phyloP scores from a whole-genome alignment of 2,797 vertebrate genomes.

The Dendrocincla fuliginosa region DNA sequence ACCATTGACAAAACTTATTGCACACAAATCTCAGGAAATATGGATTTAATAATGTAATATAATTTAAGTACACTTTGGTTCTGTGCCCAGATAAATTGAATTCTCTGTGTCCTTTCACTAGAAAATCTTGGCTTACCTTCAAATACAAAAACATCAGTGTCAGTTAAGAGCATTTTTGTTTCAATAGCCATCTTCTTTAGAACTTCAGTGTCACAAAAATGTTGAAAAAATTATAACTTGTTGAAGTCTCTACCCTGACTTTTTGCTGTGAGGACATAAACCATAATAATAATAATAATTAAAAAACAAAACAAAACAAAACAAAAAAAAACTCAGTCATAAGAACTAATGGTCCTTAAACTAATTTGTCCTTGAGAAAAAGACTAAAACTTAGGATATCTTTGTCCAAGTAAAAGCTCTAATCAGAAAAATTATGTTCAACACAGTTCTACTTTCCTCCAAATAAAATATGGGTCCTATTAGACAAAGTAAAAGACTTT shows the following conservation, averaged over 20 bases:
- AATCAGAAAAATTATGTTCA: not conserved
- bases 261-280: not conserved
- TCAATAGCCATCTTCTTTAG: not conserved
- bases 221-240: not conserved
- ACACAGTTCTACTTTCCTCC: not conserved
- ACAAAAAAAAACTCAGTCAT: not conserved
- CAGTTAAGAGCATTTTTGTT: not conserved
- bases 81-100: not conserved
- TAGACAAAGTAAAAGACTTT: not conserved
- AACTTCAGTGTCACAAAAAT: not conserved
- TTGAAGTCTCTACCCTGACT: rapidly evolving
- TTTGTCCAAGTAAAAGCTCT: not conserved
- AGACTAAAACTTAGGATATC: not conserved
- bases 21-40: not conserved
- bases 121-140: not conserved
- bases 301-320: no score
- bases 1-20: not conserved
- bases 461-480: not conserved
- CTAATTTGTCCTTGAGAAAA: not conserved
- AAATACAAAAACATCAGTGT: not conserved
- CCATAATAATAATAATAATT: no score
- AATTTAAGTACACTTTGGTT: not conserved
- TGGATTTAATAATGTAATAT: not conserved
- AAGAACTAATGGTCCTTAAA: not conserved
- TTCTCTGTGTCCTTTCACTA: not conserved